Evolutionary conservation across 2,888 invertebrate genomes (phyloP), one percentile per base, ranked within the genome.

Genomic region (Gymnosoma rotundatum): DNA sequence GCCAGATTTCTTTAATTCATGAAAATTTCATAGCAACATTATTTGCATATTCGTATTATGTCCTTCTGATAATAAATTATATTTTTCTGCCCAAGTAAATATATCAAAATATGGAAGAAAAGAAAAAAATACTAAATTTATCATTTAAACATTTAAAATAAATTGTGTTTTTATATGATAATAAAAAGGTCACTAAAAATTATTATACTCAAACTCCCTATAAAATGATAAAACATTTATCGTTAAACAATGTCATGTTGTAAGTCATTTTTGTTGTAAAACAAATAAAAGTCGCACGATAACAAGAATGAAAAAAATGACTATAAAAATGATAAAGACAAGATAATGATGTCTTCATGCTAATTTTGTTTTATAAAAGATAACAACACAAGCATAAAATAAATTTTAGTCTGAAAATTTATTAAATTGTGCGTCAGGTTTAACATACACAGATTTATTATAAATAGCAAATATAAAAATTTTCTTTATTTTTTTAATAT

Each of bases 111-210:
- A 32, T 5, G 6, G 2, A 32, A 7, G 32, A 32, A 32, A 32
- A 32, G 12, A 12, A 12, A 42, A 42, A 2, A 42, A n/a, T n/a
- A 12, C 0, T 48, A 48, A 20, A 42, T 42, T 61, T 21, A 45
- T 45, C 58, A 58, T 58, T 36, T 69, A 78, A 78, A 69, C 78
- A 63, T 78, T 78, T 69, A 61, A 69, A 69, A 63, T 16, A 63
- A 69, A 78, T 69, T 61, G 38, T 21, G 69, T 69, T 61, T 69
- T 61, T 42, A 18, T 12, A 76, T 67, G 42, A 45, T 67, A 76
- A 67, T 66, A 56, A 64, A 60, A 67, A n/a, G 56, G 36, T 58
- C 52, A 56, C 50, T 66, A 32, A 50, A 25, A 14, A 25, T 56
- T 18, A 18, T 38, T 21, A 56, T 25, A 25, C 14, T 6, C 56